Conservation (phyloP, 2,888 invertebrate genomes). For the Philopedon plagiatum region DNA sequence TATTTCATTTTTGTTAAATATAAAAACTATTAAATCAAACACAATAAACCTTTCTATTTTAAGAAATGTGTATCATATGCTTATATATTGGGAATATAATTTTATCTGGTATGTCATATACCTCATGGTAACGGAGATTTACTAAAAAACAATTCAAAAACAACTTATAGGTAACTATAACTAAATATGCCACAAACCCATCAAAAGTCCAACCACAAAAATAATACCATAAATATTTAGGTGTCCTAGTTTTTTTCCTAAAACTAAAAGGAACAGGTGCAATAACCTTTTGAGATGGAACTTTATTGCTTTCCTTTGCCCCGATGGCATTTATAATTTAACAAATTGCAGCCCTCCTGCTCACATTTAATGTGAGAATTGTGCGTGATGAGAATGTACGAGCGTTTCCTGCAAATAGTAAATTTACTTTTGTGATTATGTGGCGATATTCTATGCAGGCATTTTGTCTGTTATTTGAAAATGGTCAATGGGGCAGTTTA, state of each 20-base stretch:
- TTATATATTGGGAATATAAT: no score
- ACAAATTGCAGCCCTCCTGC: background rate
- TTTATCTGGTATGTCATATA: no score
- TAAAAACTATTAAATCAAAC: no score
- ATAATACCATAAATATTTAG: background rate
- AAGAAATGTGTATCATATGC: no score
- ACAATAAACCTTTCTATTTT: no score
- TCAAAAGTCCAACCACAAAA: background rate
- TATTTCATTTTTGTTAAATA: no score
- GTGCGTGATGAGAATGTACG: constrained; percentile 4
- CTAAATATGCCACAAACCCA: no score
- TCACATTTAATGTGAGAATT: background rate
- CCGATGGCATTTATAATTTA: constrained; percentile 10
- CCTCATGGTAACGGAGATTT: no score
- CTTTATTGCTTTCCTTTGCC: constrained; percentile 9
- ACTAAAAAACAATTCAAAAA: no score
- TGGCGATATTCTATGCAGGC: constrained; percentile 1
- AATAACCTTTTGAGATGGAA: constrained; percentile 19
- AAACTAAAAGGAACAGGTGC: constrained; percentile 13
- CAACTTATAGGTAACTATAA: no score
- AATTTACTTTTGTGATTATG: constrained; percentile 1
- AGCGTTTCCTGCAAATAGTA: background rate
- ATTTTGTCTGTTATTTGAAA: background rate
- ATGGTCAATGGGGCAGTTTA: background rate
- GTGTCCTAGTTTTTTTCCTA: background rate